Percentiles rank a stretch among this genome's conserved stretches.
Conservation (phyloP, 2,797 vertebrate species). For the Eidolon dupreanum region DNA sequence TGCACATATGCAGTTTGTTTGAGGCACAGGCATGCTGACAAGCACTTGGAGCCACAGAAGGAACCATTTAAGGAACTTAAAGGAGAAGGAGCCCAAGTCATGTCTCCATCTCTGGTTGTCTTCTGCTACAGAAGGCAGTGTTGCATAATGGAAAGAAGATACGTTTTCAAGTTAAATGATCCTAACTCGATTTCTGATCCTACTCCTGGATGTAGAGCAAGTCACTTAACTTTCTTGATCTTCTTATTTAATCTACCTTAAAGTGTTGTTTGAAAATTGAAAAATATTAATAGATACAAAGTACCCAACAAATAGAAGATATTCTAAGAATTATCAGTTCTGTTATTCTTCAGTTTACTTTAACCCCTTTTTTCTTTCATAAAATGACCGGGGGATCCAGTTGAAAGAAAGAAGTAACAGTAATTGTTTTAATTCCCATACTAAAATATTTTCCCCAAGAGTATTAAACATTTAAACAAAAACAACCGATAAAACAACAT, state of each 20-base stretch:
- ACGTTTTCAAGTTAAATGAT: background rate
- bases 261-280: background rate
- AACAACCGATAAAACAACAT: background rate
- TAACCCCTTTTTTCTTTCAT: background rate
- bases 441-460: background rate
- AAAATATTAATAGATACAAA: background rate
- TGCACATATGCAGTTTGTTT: background rate
- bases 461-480: background rate
- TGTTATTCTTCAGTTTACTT: background rate
- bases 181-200: background rate
- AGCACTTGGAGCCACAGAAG: background rate
- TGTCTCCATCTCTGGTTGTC: background rate
- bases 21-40: background rate
- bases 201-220: background rate
- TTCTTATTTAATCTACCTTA: background rate
- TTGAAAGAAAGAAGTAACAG: background rate
- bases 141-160: background rate
- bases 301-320: background rate
- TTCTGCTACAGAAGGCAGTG: background rate
- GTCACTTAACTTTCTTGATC: background rate
- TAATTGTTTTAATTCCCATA: background rate
- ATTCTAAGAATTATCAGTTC: background rate
- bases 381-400: background rate
- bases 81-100: background rate
- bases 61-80: background rate